These are phyloP conservation scores for Ifrita kowaldi DNA, from an alignment of 2,113 vertebrate genomes.

Conservation along the genomic window DNA sequence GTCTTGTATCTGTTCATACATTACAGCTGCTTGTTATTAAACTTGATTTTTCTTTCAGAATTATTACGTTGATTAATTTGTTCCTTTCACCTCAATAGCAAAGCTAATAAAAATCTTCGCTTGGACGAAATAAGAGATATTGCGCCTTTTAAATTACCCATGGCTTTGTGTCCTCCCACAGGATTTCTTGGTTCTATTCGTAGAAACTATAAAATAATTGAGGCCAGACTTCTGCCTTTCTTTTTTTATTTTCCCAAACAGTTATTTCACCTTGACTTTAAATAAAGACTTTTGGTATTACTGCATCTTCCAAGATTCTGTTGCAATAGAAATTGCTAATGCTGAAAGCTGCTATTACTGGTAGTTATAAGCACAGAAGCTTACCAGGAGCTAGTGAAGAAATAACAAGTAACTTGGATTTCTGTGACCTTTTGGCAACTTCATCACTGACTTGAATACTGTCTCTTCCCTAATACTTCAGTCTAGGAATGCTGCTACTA, in stretches of 20 bases:
- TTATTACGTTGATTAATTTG: conserved; percentile 13
- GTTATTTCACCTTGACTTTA: neutral
- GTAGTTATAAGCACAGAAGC: neutral
- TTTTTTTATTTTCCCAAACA: neutral
- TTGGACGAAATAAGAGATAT: conserved; percentile 9
- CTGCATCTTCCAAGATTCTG: neutral
- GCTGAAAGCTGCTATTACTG: neutral
- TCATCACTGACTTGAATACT: neutral
- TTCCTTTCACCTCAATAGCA: neutral
- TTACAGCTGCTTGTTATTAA: conserved; percentile 24
- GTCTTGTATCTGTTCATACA: neutral
- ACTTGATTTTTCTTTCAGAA: conserved; percentile 14
- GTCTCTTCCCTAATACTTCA: neutral
- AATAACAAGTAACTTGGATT: neutral
- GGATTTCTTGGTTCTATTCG: neutral
- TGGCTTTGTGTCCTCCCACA: neutral
- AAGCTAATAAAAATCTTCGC: conserved; percentile 49
- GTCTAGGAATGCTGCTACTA: neutral
- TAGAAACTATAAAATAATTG: neutral
- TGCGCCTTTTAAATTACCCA: neutral
- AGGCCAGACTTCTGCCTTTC: neutral
- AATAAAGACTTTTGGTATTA: neutral
- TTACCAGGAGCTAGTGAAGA: neutral
- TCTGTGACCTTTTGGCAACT: neutral
- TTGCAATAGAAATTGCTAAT: neutral